Evolutionary conservation across 2,113 vertebrate species (phyloP), one percentile per base, ranked within the genome.

Genomic region (Gavialis gangeticus): DNA sequence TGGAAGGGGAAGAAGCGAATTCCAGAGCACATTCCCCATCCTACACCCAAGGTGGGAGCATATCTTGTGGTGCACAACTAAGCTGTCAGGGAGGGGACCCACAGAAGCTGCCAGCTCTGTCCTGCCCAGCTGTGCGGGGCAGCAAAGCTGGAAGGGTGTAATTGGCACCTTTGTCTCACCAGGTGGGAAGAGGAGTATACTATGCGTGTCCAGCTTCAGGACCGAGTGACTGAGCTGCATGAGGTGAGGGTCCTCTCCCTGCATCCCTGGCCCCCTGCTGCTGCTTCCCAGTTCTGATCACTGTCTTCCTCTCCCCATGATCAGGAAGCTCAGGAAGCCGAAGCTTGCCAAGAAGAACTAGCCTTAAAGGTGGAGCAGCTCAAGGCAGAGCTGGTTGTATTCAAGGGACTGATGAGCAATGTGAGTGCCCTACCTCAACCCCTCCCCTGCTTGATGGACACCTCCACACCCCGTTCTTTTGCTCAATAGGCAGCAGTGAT

Each of bases 361-460:
- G 98, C 99, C 37, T 97, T 99, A 97, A 98, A 99, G 97, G 99
- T 99, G 89, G 98, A 99, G 96, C 99, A 99, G 96, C 97, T 99
- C 92, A 99, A 99, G 96, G 98, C 99, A 2, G 99, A 99, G 95
- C 97, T 99, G 77, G 99, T 99, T 81, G 98, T 99, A 96, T 99
- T 99, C 98, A 99, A 99, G 97, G 99, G 99, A 88, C 98, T 99
- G 94, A 99, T 99, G 99, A 99, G 99, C 97, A 99, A 99, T 21
- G 99, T 99, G 97, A 99, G 99, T 98, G 14, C 14, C 54, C 46
- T 9, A 10, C 28, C 19, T n/a, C 54, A 63, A 34, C 24, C 11
- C 8, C 9, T 59, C 12, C 83, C 54, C 0, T 1, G 12, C 12
- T 16, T 2, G 0, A 24, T 55, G 54, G n/a, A 9, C 55, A 79